Conservation (phyloP, 2,797 vertebrate genomes). For the Clarias fuscus region DNA sequence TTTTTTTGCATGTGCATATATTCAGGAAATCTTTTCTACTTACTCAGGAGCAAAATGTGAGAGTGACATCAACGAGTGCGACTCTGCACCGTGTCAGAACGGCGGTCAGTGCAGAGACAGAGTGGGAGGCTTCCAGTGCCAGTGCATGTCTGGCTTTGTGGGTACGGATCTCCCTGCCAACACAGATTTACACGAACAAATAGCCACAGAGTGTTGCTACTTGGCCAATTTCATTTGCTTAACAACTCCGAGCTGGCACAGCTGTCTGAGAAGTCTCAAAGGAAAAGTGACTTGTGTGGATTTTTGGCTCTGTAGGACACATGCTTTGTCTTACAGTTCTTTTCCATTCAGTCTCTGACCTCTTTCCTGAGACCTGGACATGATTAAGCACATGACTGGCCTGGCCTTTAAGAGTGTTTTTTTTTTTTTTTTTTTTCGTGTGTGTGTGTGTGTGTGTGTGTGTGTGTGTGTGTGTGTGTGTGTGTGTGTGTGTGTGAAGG, state of each 20-base stretch:
- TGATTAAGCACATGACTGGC: constrained; percentile 43
- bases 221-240: constrained; percentile 38
- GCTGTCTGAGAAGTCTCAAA: constrained; percentile 21
- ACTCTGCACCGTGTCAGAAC: constrained; percentile 87
- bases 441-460: constrained; percentile 51
- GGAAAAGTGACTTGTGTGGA: constrained; percentile 35
- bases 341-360: constrained; percentile 52
- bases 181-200: constrained; percentile 42
- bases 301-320: constrained; percentile 42
- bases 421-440: constrained; percentile 67
- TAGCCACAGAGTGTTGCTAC: not conserved
- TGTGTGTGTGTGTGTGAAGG: constrained; percentile 69
- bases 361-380: constrained; percentile 36
- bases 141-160: constrained; percentile 86
- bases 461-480: constrained; percentile 3
- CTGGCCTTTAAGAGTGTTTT: constrained; percentile 21
- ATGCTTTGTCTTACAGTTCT: constrained; percentile 51
- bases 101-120: constrained; percentile 85
- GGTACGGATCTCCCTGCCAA: constrained; percentile 70
- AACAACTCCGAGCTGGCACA: constrained; percentile 30
- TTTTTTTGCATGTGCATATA: not conserved
- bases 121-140: constrained; percentile 84
- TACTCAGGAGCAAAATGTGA: constrained; percentile 92
- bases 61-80: constrained; percentile 90
- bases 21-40: not conserved